These are phyloP conservation scores for Paelopatides confundens DNA, from an alignment of 53 echinoderm and acorn worm species.

Conservation along the genomic window DNA sequence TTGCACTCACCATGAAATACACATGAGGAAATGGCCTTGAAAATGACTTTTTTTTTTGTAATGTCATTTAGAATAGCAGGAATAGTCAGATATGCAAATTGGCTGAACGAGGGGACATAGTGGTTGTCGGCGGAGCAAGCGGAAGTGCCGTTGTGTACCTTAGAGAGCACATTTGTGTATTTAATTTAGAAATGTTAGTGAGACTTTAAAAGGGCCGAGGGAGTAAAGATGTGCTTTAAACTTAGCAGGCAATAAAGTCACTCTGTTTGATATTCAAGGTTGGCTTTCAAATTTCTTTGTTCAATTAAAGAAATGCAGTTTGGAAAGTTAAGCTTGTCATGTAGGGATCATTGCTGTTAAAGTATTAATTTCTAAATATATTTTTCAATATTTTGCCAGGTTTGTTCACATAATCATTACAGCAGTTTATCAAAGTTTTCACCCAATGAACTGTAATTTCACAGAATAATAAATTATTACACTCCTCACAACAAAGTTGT, in stretches of 20 bases:
- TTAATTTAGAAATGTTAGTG: neutral
- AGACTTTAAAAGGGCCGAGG: neutral
- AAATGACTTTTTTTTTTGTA: slow-evolving; percentile 23
- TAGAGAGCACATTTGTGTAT: neutral
- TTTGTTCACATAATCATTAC: too few species aligned
- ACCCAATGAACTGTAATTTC: too few species aligned
- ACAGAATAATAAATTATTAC: too few species aligned
- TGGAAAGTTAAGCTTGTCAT: neutral
- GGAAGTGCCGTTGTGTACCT: neutral
- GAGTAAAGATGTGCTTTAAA: neutral
- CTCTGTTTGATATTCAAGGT: neutral
- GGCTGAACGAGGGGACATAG: neutral
- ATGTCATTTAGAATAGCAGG: neutral
- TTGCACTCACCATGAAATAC: neutral
- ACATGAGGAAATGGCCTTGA: slow-evolving; percentile 21
- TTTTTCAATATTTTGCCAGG: too few species aligned
- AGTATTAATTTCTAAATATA: neutral
- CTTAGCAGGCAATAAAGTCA: neutral
- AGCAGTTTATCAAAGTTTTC: too few species aligned
- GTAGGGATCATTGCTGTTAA: too few species aligned
- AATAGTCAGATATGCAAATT: slow-evolving; percentile 28
- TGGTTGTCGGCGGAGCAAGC: neutral
- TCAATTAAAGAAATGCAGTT: neutral
- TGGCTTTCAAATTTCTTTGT: neutral
- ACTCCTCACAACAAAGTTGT: too few species aligned